A percentile compares a stretch with the other conserved stretches of the same genome.
Evolutionary conservation across 2,113 vertebrate genomes (phyloP).

Genomic region (Smithornis capensis): DNA sequence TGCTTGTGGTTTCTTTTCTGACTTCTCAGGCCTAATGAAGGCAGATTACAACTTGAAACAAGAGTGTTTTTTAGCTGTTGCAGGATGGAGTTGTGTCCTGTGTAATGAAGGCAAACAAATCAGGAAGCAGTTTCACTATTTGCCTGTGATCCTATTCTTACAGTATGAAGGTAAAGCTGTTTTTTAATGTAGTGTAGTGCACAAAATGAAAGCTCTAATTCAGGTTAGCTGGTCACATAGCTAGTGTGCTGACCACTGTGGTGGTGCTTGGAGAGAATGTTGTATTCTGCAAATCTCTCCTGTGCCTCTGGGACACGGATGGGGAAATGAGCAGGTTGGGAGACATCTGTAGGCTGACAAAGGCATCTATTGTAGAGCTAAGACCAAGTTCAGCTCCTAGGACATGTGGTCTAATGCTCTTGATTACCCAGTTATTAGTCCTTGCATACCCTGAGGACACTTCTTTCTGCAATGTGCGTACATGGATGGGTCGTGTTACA

Average conservation of each 20-base stretch:
- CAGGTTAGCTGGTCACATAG: rapidly evolving
- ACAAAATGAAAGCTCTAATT: neutral
- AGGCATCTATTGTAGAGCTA: neutral
- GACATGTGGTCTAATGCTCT: neutral
- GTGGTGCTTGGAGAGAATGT: rapidly evolving
- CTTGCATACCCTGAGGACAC: neutral
- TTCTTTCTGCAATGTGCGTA: neutral
- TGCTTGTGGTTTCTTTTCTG: neutral
- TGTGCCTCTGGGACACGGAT: neutral
- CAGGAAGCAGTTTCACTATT: neutral
- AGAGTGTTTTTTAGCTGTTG: rapidly evolving
- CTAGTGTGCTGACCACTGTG: neutral
- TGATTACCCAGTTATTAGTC: neutral
- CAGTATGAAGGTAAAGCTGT: neutral
- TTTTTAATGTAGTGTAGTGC: rapidly evolving
- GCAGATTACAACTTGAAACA: neutral
- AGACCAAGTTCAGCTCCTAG: neutral
- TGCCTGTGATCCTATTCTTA: no score
- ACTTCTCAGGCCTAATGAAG: neutral
- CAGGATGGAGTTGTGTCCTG: neutral
- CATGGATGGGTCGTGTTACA: rapidly evolving
- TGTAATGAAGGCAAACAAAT: neutral
- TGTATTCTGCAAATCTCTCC: neutral
- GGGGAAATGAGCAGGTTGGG: neutral
- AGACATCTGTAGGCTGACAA: neutral